phyloP scores from a whole-genome alignment of 2,888 invertebrate species.

The Nemoura dubitans region DNA sequence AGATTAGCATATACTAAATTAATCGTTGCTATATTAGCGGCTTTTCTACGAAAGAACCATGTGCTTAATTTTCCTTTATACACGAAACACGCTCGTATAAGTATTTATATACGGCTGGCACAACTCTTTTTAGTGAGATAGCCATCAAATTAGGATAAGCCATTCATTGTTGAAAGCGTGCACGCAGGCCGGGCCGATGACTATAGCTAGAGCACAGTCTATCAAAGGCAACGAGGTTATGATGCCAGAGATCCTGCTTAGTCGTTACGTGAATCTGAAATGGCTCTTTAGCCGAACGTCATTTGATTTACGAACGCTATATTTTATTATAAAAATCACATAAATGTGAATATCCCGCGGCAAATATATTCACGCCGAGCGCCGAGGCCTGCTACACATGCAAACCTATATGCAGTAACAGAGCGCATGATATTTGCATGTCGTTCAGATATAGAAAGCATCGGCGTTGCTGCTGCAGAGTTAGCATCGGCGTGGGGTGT shows the following conservation, averaged over 20 bases:
- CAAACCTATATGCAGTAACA: background rate
- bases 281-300: background rate
- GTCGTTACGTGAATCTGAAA: background rate
- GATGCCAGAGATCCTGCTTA: background rate
- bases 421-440: background rate
- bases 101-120: background rate
- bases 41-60: background rate
- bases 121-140: background rate
- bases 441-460: background rate
- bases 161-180: background rate
- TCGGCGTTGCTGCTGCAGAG: background rate
- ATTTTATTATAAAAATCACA: conserved; percentile 1
- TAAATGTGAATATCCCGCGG: background rate
- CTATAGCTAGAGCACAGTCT: background rate
- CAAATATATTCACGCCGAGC: background rate
- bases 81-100: background rate
- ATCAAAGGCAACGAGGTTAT: conserved; percentile 7
- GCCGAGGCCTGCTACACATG: too few species aligned
- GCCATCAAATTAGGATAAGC: background rate
- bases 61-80: conserved; percentile 8
- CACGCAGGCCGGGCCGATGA: background rate
- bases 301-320: background rate
- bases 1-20: background rate
- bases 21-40: background rate
- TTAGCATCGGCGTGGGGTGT: background rate